Evolutionary conservation across 2,888 invertebrate genomes (phyloP).

Genomic region (Sicus ferrugineus): DNA sequence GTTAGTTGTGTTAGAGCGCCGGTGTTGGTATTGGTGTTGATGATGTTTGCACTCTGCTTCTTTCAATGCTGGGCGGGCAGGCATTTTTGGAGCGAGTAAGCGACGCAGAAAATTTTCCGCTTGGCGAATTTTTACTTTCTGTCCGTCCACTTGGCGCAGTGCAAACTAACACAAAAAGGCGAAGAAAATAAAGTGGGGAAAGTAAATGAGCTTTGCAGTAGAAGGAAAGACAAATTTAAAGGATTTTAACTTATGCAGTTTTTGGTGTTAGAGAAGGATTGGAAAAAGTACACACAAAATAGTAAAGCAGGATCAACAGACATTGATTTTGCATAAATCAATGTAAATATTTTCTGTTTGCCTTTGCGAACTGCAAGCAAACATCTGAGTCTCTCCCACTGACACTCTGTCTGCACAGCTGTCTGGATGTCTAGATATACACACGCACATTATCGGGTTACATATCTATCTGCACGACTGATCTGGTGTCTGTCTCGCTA

Average conservation of each 20-base stretch:
- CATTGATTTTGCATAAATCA: not conserved
- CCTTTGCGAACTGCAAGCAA: not conserved
- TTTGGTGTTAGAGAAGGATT: no score
- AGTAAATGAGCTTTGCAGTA: no score
- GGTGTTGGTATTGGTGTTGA: no score
- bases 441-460: not conserved
- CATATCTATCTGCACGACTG: not conserved
- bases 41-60: constrained; percentile 13
- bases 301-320: not conserved
- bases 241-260: no score
- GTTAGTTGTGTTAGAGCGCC: no score
- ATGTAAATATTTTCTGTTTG: not conserved
- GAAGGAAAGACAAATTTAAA: no score
- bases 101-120: constrained; percentile 13
- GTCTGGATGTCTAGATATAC: not conserved
- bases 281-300: no score
- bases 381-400: not conserved
- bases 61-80: constrained; percentile 11
- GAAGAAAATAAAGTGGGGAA: not conserved
- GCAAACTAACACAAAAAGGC: not conserved
- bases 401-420: not conserved
- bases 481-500: not conserved
- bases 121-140: constrained; percentile 2
- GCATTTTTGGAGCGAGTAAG: not conserved
- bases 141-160: not conserved